phyloP scores from a whole-genome alignment of 1,140 invertebrate species.

The Orchestia grillus region DNA sequence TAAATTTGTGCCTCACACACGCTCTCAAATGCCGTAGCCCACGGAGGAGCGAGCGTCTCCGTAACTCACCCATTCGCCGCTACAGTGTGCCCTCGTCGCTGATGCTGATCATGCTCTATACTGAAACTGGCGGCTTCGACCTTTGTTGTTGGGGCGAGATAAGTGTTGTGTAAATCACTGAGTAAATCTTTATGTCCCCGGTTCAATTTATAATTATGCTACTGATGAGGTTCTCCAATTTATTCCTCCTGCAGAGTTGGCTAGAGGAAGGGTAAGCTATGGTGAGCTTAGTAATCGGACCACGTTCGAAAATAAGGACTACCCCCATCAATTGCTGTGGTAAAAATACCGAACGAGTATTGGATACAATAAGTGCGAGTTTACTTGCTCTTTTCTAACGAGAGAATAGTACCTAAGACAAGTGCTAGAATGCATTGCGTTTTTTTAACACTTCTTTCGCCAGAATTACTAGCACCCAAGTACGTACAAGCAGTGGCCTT shows the following conservation, averaged over 20 bases:
- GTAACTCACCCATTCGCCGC: conserved; percentile 24
- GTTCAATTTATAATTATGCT: conserved; percentile 54
- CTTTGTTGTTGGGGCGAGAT: conserved; percentile 50
- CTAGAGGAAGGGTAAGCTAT: not conserved
- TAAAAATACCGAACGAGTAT: not conserved
- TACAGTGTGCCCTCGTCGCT: conserved; percentile 36
- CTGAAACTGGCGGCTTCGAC: conserved; percentile 4
- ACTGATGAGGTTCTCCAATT: not conserved
- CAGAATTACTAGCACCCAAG: not conserved
- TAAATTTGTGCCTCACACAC: conserved; percentile 40
- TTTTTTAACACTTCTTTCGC: not conserved
- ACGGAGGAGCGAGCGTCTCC: not conserved
- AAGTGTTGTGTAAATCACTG: conserved; percentile 34
- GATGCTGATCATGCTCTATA: conserved; percentile 36
- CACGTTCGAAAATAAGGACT: not conserved
- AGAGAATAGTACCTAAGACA: not conserved
- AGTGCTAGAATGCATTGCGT: not conserved
- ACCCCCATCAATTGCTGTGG: not conserved
- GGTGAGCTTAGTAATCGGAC: conserved; percentile 30
- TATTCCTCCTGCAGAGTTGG: conserved; percentile 18
- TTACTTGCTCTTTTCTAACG: not conserved
- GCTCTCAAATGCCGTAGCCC: conserved; percentile 4
- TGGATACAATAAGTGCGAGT: not conserved
- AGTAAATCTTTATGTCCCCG: conserved; percentile 46
- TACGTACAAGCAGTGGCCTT: not conserved